These are phyloP conservation scores for Cyprinella venusta DNA, from an alignment of 2,797 vertebrate species.

Conservation along the genomic window DNA sequence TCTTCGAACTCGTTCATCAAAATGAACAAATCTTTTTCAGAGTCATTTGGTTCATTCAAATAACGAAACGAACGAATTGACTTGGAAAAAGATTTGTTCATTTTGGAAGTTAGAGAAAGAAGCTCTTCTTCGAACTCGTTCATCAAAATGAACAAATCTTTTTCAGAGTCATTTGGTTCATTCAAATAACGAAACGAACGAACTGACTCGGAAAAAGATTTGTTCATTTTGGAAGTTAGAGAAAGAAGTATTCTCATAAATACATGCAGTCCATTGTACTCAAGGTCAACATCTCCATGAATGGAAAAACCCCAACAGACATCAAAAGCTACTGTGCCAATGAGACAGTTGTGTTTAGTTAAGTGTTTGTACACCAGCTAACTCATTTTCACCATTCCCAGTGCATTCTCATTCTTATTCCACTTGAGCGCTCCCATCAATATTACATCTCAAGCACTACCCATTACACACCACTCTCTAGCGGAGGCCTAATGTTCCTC, in stretches of 20 bases:
- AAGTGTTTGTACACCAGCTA: conserved; percentile 15
- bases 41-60: too few species aligned
- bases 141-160: too few species aligned
- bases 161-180: too few species aligned
- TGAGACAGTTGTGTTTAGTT: background rate
- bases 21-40: too few species aligned
- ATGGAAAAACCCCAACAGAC: conserved; percentile 1
- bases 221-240: background rate
- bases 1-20: too few species aligned
- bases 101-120: too few species aligned
- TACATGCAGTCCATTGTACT: conserved; percentile 15
- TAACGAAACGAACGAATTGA: too few species aligned
- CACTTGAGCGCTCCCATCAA: conserved; percentile 29
- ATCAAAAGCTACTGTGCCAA: conserved; percentile 13
- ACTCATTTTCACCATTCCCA: conserved; percentile 27
- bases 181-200: too few species aligned
- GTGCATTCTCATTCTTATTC: conserved; percentile 49
- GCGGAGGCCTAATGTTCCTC: conserved; percentile 33
- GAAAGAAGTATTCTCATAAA: background rate
- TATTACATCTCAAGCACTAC: conserved; percentile 39
- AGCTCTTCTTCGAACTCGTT: too few species aligned
- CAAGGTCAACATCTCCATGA: conserved; percentile 42
- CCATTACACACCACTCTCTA: conserved; percentile 40
- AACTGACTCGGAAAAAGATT: too few species aligned
- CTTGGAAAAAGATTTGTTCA: too few species aligned